Base-by-base conservation (phyloP, 2,797 vertebrate species). In the Tapera naevia region DNA sequence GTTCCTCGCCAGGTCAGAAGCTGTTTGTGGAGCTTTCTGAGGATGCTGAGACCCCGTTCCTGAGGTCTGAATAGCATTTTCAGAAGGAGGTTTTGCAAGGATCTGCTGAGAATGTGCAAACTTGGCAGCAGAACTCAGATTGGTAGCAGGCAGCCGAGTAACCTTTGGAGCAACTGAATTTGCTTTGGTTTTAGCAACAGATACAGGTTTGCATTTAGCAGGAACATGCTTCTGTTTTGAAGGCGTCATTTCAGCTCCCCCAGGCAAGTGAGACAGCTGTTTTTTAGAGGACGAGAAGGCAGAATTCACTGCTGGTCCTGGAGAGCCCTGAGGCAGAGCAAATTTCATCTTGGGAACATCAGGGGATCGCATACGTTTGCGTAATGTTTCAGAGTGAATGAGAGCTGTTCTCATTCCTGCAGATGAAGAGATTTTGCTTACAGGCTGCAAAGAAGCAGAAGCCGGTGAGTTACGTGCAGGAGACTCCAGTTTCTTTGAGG, bases 281-380 rank as follows among this genome's bases (percentile, higher is more conserved):
- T 46, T 95, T 53, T 94, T 62, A 45, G 93, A 80, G 28, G 67
- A 56, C 3, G 82, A 73, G 72, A 64, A 54, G 35, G 41, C 56
- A 83, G 92, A 50, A 60, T 35, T 94, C 14, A 23, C 61, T 15
- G 5, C 35, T 33, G 66, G 46, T 58, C 60, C 91, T 13, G 91
- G 28, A 13, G 88, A 94, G 37, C 86, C 88, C 66, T 37, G 93
- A 80, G 88, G n/a, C 13, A 67, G 71, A 22, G 70, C 11, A 69
- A 64, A 64, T 80, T 95, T 97, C 88, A 76, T 53, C 61, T 96
- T 97, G 30, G 94, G 70, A 81, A 92, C 88, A 28, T 95, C 91
- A 1, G 98, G 97, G 24, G 98, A 97, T 57, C 98, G 96, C 88
- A 98, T 97, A 64, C 93, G 97, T 94, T 99, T 99, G 90, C 97